Evolutionary conservation across 2,797 vertebrate species (phyloP).

Genomic region (Darevskia mixta): DNA sequence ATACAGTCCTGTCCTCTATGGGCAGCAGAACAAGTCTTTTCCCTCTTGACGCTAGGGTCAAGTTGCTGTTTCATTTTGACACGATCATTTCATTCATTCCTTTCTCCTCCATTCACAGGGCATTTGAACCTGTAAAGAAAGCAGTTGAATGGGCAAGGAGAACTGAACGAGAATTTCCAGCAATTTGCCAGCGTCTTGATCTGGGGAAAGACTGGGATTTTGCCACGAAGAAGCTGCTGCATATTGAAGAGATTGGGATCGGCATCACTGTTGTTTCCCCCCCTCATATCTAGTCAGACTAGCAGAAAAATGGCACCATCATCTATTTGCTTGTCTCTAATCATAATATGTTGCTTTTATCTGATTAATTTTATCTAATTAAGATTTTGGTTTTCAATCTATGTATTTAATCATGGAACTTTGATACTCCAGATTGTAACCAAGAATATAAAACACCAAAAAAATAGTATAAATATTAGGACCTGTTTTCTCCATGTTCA

Average conservation of each 20-base stretch:
- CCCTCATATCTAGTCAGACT: conserved; percentile 13
- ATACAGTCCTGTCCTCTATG: background rate
- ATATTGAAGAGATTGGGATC: conserved; percentile 63
- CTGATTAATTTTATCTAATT: conserved; percentile 7
- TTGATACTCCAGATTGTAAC: background rate
- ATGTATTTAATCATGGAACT: conserved; percentile 25
- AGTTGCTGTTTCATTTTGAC: background rate
- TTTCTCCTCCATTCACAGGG: conserved; percentile 55
- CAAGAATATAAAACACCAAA: background rate
- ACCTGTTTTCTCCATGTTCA: background rate
- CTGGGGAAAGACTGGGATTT: conserved; percentile 86
- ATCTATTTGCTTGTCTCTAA: background rate
- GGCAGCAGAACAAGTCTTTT: background rate
- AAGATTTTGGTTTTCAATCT: background rate
- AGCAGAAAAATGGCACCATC: background rate
- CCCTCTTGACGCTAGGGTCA: background rate
- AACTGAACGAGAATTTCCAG: conserved; percentile 84
- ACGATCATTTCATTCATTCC: conserved; percentile 26
- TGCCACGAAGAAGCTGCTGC: conserved; percentile 83
- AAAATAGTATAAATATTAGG: background rate
- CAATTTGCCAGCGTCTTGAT: conserved; percentile 84
- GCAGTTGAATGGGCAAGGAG: conserved; percentile 82
- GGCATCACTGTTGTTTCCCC: background rate
- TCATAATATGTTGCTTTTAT: background rate
- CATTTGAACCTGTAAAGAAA: conserved; percentile 72